Evolutionary conservation across 2,888 invertebrate genomes (phyloP).

Genomic region (Hirtodrosophila trivittata): DNA sequence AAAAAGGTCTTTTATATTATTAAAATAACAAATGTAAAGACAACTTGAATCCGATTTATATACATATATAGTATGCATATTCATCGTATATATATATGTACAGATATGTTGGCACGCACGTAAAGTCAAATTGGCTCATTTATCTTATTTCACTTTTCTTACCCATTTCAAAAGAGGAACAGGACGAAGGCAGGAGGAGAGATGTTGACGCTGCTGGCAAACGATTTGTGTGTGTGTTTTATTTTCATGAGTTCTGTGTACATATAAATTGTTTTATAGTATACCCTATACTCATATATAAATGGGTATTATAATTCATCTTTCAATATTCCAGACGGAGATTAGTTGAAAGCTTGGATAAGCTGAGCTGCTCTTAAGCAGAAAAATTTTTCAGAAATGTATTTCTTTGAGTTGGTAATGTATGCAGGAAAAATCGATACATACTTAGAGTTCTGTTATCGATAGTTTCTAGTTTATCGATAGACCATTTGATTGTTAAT

Average conservation of each 20-base stretch:
- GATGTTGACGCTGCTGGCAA: slow-evolving; percentile 10
- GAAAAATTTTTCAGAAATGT: too few relatives aligned
- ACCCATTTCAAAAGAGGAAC: slow-evolving; percentile 42
- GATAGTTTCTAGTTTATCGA: too few relatives aligned
- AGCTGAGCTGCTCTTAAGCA: too few relatives aligned
- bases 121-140: slow-evolving; percentile 65
- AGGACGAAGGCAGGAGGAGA: neutral
- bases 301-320: too few relatives aligned
- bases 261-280: slow-evolving; percentile 4
- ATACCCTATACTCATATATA: neutral
- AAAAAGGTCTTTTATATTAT: too few relatives aligned
- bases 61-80: neutral
- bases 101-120: slow-evolving; percentile 34
- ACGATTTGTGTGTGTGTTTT: slow-evolving; percentile 25
- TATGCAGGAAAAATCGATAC: too few relatives aligned
- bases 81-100: neutral
- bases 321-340: too few relatives aligned
- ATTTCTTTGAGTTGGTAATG: too few relatives aligned
- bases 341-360: neutral
- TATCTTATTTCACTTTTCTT: slow-evolving; percentile 67
- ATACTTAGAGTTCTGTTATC: too few relatives aligned
- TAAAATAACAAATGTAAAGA: too few relatives aligned
- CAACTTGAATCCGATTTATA: neutral
- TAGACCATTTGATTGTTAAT: too few relatives aligned
- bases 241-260: slow-evolving; percentile 8